phyloP scores from a whole-genome alignment of 1,140 invertebrate genomes.

The Brachystomella parvula region DNA sequence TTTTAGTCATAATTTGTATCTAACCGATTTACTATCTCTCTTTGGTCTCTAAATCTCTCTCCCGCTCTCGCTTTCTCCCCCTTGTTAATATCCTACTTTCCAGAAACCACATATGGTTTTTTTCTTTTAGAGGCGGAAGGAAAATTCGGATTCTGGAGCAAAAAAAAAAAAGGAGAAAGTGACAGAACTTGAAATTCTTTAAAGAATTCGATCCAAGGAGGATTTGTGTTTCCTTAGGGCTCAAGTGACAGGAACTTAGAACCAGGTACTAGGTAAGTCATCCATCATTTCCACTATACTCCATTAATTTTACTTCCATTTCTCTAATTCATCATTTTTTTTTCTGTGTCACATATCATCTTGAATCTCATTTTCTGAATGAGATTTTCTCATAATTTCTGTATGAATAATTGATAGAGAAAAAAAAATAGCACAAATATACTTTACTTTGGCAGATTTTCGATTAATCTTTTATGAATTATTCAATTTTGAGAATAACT shows the following conservation, averaged over 20 bases:
- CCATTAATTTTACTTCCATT: neutral
- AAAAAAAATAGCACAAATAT: too few relatives aligned
- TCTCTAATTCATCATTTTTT: neutral
- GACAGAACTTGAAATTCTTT: neutral
- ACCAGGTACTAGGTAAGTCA: neutral
- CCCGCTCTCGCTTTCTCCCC: neutral
- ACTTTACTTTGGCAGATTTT: too few relatives aligned
- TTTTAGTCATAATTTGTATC: neutral
- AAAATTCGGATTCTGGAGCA: neutral
- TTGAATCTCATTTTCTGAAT: too few relatives aligned
- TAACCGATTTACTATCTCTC: neutral
- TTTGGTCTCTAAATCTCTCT: neutral
- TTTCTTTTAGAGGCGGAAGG: too few relatives aligned
- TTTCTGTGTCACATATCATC: too few relatives aligned
- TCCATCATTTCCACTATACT: neutral
- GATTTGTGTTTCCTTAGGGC: too few relatives aligned
- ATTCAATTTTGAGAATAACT: too few relatives aligned
- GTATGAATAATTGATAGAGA: too few relatives aligned
- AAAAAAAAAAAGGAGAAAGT: neutral
- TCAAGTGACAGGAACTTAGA: neutral
- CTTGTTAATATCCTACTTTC: neutral
- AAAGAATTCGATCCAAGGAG: too few relatives aligned
- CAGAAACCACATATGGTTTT: neutral
- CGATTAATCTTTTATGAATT: too few relatives aligned
- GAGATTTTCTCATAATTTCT: too few relatives aligned